Evolutionary conservation across 2,888 invertebrate genomes (phyloP).

Genomic region (Gari tellinella): DNA sequence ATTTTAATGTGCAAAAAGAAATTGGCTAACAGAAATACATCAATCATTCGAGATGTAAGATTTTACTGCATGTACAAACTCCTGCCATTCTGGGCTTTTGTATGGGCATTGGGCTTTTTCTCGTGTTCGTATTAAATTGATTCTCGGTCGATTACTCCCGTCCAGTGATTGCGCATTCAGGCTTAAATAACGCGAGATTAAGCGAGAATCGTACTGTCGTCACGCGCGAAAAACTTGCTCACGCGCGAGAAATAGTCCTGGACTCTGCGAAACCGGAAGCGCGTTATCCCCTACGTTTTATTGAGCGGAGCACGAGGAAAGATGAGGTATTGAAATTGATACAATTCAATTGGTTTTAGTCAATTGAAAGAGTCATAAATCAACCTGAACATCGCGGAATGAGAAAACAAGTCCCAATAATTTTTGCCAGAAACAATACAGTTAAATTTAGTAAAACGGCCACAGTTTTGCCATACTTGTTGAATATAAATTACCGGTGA

Average conservation of each 20-base stretch:
- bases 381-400: slow-evolving; percentile 1
- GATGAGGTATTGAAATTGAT: background rate
- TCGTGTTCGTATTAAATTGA: slow-evolving; percentile 23
- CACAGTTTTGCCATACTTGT: too few relatives aligned
- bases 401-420: slow-evolving; percentile 2
- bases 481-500: too few relatives aligned
- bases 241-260: slow-evolving; percentile 11
- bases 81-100: slow-evolving; percentile 16
- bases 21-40: slow-evolving; percentile 19
- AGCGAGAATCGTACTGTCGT: slow-evolving; percentile 12
- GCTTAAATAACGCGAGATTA: slow-evolving; percentile 32
- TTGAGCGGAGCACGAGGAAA: background rate
- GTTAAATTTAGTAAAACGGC: too few relatives aligned
- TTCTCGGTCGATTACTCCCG: slow-evolving; percentile 20
- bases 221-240: slow-evolving; percentile 9
- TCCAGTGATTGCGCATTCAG: slow-evolving; percentile 17
- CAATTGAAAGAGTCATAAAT: slow-evolving; percentile 3
- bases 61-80: slow-evolving; percentile 23
- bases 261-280: slow-evolving; percentile 5
- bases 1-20: slow-evolving; percentile 36
- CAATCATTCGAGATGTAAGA: slow-evolving; percentile 30
- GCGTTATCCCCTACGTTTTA: background rate
- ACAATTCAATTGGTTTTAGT: background rate
- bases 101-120: slow-evolving; percentile 8
- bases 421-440: background rate